Evolutionary conservation across 2,888 invertebrate species (phyloP).

Genomic region (Nasonia oneida): DNA sequence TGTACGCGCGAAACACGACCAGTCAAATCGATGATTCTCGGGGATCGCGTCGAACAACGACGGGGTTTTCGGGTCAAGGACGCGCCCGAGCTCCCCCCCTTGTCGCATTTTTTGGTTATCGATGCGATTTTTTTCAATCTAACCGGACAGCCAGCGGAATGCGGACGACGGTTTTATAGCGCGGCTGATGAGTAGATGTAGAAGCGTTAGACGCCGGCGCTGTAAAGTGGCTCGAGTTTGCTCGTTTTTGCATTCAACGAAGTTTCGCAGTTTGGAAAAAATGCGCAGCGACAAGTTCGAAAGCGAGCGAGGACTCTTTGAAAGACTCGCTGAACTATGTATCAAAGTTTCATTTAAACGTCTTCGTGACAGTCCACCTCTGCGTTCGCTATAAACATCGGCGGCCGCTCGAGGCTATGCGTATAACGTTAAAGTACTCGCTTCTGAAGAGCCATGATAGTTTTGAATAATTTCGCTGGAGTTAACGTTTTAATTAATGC

Average conservation of each 20-base stretch:
- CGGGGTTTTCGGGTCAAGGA: conserved; percentile 42
- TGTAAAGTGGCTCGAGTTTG: background rate
- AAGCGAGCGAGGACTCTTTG: conserved; percentile 38
- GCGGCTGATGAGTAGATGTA: background rate
- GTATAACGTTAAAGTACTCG: background rate
- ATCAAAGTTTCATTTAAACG: conserved; percentile 42
- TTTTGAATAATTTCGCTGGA: background rate
- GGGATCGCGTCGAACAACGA: conserved; percentile 7
- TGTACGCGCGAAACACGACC: background rate
- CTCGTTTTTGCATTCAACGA: no score
- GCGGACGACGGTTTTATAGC: background rate
- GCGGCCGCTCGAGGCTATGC: background rate
- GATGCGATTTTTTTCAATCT: background rate
- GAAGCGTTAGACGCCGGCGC: background rate
- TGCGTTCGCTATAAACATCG: background rate
- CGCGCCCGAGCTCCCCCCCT: background rate
- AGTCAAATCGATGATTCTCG: conserved; percentile 37
- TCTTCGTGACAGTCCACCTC: conserved; percentile 26
- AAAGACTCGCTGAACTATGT: background rate
- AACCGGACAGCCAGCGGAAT: background rate
- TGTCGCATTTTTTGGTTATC: conserved; percentile 33
- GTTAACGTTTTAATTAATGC: background rate
- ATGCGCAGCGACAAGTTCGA: background rate
- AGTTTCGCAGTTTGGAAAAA: background rate
- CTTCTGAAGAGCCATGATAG: background rate